Evolutionary conservation across 2,888 invertebrate genomes (phyloP), one percentile per base, ranked within the genome.

Genomic region (Aphrophora alni): DNA sequence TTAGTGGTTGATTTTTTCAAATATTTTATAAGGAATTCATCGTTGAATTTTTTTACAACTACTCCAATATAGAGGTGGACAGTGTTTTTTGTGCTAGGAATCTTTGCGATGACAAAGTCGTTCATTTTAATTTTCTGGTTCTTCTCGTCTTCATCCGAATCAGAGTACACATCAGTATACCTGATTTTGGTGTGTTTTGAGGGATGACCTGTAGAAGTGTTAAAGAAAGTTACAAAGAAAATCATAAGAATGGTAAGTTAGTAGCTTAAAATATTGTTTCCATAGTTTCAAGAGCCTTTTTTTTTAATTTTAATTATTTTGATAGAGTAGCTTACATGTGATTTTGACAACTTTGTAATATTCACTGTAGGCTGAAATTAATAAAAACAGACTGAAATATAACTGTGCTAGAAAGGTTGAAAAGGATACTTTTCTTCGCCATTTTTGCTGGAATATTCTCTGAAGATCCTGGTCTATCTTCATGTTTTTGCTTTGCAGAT

Each of bases 31-130:
- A 70, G n/a, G 17, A 69, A 38, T 69, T 70, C 68, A 33, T 77
- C 77, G 26, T 77, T 77, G 38, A 77, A 77, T 77, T 70, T 77
- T 33, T 77, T 77, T 14, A 68, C 33, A 70, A 77, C 77, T 17
- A 77, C 70, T 33, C 77, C 77, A 21, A 77, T 27, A 68, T 59
- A 77, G 77, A 59, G 51, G 38, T 77, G 33, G 70, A 77, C 70
- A 28, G 69, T 77, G 28, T 77, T 77, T 77, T 33, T 77, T 21
- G 68, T 51, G 28, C 70, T 77, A 14, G 38, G 17, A 21, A 75
- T 75, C 75, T 75, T 75, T 17, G 77, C 77, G 27, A 77, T 77
- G 69, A 69, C 38, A 24, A 70, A 77, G 70, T 77, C 77, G 14
- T 77, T 77, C 77, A 77, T 69, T 70, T 70, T 77, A 21, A 77